A percentile compares a stretch with the other conserved stretches of the same genome.
These are phyloP conservation scores for Caracal caracal DNA, from an alignment of 2,113 vertebrate genomes.

Conservation along the genomic window DNA sequence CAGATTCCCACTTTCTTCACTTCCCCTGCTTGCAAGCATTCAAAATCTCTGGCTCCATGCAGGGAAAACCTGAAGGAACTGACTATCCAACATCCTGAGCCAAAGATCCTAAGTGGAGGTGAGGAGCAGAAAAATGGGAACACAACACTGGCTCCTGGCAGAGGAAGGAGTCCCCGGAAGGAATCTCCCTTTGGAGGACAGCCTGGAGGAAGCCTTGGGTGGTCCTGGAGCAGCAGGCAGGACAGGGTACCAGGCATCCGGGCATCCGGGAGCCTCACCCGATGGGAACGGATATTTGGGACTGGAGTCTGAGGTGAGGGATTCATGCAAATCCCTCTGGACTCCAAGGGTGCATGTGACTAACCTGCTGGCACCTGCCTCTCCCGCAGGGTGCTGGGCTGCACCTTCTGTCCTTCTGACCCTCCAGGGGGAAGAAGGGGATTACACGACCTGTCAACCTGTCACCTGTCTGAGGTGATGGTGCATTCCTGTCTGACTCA, in stretches of 20 bases:
- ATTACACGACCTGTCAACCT: not conserved
- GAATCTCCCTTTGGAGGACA: not conserved
- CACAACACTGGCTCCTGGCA: not conserved
- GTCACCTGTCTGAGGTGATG: not conserved
- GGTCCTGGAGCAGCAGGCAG: not conserved
- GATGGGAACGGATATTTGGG: not conserved
- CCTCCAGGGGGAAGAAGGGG: not conserved
- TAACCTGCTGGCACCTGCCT: not conserved
- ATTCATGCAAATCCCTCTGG: not conserved
- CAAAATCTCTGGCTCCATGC: not conserved
- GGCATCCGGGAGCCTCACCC: not conserved
- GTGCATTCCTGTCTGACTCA: not conserved
- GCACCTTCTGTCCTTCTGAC: not conserved
- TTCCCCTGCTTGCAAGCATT: not conserved
- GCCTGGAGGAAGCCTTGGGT: rapidly evolving
- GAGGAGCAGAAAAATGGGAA: rapidly evolving
- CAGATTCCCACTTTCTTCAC: not conserved
- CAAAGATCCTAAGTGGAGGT: not conserved
- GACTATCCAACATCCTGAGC: not conserved
- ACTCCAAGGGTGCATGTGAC: not conserved
- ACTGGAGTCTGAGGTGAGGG: not conserved
- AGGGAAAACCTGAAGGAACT: not conserved
- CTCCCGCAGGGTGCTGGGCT: not conserved
- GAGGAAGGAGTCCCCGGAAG: not conserved
- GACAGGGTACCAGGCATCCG: not conserved